phyloP scores from a whole-genome alignment of 1,140 invertebrate genomes.

The Drosophila ananassae region DNA sequence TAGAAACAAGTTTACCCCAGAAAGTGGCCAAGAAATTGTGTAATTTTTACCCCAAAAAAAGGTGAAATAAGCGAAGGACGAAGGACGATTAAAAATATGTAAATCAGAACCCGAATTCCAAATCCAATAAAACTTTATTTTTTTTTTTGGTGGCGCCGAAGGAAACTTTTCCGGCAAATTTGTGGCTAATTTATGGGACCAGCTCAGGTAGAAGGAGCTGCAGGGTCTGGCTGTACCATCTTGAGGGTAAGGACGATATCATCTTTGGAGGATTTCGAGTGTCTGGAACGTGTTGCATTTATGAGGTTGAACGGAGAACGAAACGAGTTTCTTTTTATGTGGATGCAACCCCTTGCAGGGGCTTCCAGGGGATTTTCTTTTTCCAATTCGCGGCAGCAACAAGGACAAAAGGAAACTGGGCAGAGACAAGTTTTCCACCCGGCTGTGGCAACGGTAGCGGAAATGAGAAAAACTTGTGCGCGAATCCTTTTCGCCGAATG shows the following conservation, averaged over 20 bases:
- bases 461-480: conserved; percentile 74
- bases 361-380: conserved; percentile 3
- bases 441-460: conserved; percentile 18
- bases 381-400: too few species aligned
- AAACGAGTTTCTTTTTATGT: conserved; percentile 55
- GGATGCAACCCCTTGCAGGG: conserved; percentile 8
- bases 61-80: neutral
- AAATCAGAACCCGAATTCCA: conserved; percentile 44
- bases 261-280: conserved; percentile 37
- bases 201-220: conserved; percentile 16
- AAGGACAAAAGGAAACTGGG: conserved; percentile 62
- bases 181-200: conserved; percentile 77
- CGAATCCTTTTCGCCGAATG: conserved; percentile 43
- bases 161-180: conserved; percentile 75
- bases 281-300: conserved; percentile 73
- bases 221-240: conserved; percentile 35
- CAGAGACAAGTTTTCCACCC: conserved; percentile 66
- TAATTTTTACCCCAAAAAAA: conserved; percentile 69
- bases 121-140: conserved; percentile 36
- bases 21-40: conserved; percentile 56
- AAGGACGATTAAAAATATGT: conserved; percentile 65
- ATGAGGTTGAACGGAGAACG: conserved; percentile 56
- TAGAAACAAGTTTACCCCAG: conserved; percentile 52
- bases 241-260: conserved; percentile 29
- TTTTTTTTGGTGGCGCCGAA: conserved; percentile 8